Evolutionary conservation across 2,797 vertebrate genomes (phyloP), one percentile per base, ranked within the genome.

Genomic region (Caiman crocodilus): DNA sequence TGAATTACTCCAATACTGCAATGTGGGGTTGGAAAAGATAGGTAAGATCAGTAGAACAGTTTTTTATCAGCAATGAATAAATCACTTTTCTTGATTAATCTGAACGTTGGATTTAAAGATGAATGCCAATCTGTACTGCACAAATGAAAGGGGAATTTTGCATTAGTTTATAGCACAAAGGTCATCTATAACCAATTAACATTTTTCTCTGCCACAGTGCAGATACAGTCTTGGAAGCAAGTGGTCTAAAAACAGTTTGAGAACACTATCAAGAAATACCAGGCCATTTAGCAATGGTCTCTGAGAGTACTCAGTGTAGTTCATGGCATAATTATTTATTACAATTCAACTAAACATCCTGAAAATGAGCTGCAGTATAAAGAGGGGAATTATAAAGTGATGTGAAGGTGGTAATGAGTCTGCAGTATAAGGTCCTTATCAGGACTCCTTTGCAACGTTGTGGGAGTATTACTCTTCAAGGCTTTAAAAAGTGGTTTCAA

Each of bases 391-490:
- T 87, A 76, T 35, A 61, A 78, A 93, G 77, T 65, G 71, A 93
- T 92, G 94, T 82, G 50, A 73, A 28, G 18, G 63, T 87, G 55
- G 80, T 87, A 95, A 94, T 90, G 82, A 94, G 32, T 26, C 82
- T 92, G 86, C 79, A 64, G 64, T 63, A 79, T 90, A 88, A 0
- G 16, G 86, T 77, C 20, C 67, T 71, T 14, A 7, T 71, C 89
- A 95, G 42, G 76, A 55, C 85, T 73, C 84, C 59, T 6, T 20
- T 92, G 92, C 83, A 92, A 59, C 26, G 61, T 78, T 85, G 55
- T 90, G 90, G 83, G n/a, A 87, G 55, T 65, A 15, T 6, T 83
- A 85, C 1, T 0, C 17, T 63, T 91, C 84, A 10, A 8, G 14
- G 42, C 42, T 0, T 42, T 60, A 78, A 87, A 90, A 58, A 93